Evolutionary conservation across 2,797 vertebrate genomes (phyloP), one percentile per base, ranked within the genome.

Genomic region (Zalophus californianus): DNA sequence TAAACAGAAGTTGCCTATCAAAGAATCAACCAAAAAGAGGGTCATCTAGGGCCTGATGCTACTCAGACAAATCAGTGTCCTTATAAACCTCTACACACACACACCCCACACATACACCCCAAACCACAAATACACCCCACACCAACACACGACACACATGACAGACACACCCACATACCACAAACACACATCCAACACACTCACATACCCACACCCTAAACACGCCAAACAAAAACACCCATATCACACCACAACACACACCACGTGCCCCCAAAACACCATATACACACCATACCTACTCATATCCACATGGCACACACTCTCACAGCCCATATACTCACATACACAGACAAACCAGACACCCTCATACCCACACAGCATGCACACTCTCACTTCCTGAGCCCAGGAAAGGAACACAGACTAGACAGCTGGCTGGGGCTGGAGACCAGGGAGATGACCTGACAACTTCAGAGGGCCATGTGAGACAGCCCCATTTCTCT

Each of bases 1-100:
- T 50, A 96, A 96, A 94, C 54, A 96, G 85, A 94, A 96, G 78
- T 96, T 88, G 78, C 89, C 96, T 94, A 90, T n/a, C 50, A 94
- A 95, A 97, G 56, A 97, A 73, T 66, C 90, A 95, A 92, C 56
- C 52, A 86, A 70, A 97, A 88, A 50, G 70, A 96, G 60, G 85
- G 52, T 80, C 41, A 35, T 87, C 93, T 60, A 82, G 66, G 77
- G 77, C 96, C 90, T 88, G 77, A 93, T 23, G 13, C 90, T 80
- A 88, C 41, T 83, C 92, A 96, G 86, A 87, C 89, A 93, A 94
- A 94, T 95, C 3, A 73, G 85, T 23, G 54, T 91, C 72, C 77
- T 62, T 92, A 80, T 32, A 90, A 48, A 78, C 52, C 90, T 90
- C 77, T 13, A 58, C 29, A 85, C 20, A 78, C n/a, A 79, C 27